These are phyloP conservation scores for Hoplostethus mediterraneus DNA, from an alignment of 2,797 vertebrate genomes.

Conservation along the genomic window DNA sequence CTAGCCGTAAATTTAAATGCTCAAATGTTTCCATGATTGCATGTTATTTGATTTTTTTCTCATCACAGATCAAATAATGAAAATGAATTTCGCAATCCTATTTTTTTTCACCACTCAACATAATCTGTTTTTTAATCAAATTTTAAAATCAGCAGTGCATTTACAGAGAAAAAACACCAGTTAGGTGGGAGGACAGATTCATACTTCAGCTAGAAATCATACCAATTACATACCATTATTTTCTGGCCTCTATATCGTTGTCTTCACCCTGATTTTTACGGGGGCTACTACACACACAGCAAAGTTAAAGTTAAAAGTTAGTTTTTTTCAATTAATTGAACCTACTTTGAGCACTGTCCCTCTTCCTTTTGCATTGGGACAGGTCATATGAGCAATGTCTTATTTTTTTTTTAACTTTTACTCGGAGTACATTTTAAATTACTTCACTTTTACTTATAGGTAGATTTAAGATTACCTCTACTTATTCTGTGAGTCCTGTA, in stretches of 20 bases:
- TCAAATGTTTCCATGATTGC: too few species aligned
- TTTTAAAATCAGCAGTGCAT: slow-evolving; percentile 6
- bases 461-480: too few species aligned
- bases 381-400: neutral
- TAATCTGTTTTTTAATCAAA: too few species aligned
- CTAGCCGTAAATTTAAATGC: too few species aligned
- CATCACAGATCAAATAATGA: too few species aligned
- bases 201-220: slow-evolving; percentile 25
- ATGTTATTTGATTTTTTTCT: neutral
- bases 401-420: neutral
- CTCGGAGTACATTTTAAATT: too few species aligned
- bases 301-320: too few species aligned
- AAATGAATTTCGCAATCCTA: too few species aligned
- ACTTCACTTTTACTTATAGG: too few species aligned
- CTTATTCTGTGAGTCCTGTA: too few species aligned
- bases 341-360: neutral
- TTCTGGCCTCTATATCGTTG: slow-evolving; percentile 15
- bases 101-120: neutral
- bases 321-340: too few species aligned
- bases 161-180: slow-evolving; percentile 16
- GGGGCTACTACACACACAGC: neutral
- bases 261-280: neutral
- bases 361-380: neutral
- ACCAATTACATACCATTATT: slow-evolving; percentile 25
- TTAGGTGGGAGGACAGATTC: slow-evolving; percentile 4